Evolutionary conservation across 2,113 vertebrate genomes (phyloP).

Genomic region (Etheostoma spectabile): DNA sequence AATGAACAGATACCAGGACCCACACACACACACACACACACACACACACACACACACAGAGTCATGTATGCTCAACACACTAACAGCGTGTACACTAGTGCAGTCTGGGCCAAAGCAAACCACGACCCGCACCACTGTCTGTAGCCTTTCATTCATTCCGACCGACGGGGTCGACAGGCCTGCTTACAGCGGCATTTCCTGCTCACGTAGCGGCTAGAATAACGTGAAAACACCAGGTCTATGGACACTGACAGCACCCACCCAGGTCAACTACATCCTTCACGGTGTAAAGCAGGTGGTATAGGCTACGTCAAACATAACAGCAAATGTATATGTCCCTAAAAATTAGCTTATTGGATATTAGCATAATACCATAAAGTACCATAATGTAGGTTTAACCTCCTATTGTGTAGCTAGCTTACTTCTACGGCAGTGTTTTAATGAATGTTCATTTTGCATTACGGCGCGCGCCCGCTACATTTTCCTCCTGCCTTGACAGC

Average conservation of each 20-base stretch:
- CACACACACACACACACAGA: not conserved
- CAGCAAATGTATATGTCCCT: not conserved
- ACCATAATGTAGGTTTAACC: not conserved
- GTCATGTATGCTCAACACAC: not conserved
- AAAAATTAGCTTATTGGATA: not conserved
- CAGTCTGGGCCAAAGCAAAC: constrained; percentile 8
- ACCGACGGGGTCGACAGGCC: constrained; percentile 49
- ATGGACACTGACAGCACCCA: constrained; percentile 1
- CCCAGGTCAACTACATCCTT: not conserved
- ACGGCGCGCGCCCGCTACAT: constrained; percentile 36
- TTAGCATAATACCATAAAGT: not conserved
- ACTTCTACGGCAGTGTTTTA: not conserved
- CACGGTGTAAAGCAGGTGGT: not conserved
- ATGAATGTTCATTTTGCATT: constrained; percentile 33
- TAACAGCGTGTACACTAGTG: not conserved
- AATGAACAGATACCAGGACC: not conserved
- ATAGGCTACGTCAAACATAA: not conserved
- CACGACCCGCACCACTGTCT: not conserved
- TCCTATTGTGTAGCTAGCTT: constrained; percentile 7
- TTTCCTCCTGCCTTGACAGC: constrained; percentile 33
- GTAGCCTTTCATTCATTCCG: constrained; percentile 29
- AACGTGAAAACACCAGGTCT: constrained; percentile 62
- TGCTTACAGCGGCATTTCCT: constrained; percentile 71
- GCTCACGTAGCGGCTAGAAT: constrained; percentile 52
- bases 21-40: not conserved